Conservation (phyloP, 2,888 invertebrate genomes). For the Chloromyia formosa region DNA sequence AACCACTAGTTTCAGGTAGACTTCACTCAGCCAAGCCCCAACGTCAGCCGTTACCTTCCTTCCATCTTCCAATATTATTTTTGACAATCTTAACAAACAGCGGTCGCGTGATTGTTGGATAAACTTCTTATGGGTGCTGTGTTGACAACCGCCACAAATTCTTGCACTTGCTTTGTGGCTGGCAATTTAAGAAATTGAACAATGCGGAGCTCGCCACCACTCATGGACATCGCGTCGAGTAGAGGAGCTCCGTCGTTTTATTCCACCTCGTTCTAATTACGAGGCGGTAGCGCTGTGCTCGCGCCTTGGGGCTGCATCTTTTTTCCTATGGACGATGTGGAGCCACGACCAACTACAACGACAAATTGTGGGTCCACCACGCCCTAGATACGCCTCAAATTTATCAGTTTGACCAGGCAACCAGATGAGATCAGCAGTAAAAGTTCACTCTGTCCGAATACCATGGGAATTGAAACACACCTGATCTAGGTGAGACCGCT, state of each 20-base stretch:
- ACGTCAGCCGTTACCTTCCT: no score
- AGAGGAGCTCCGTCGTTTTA: no score
- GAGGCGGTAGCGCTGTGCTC: background rate
- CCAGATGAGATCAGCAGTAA: conserved; percentile 52
- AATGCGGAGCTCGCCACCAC: background rate
- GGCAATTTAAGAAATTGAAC: no score
- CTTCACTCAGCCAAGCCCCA: no score
- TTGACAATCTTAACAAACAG: no score
- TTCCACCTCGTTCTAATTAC: background rate
- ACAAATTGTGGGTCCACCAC: conserved; percentile 58
- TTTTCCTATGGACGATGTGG: background rate
- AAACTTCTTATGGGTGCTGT: no score
- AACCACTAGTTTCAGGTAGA: no score
- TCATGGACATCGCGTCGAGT: background rate
- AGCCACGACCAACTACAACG: background rate
- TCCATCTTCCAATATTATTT: no score
- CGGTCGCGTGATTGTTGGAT: no score
- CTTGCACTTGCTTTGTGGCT: no score
- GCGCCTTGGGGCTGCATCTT: background rate
- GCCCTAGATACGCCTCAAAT: conserved; percentile 66
- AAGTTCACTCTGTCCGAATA: conserved; percentile 18
- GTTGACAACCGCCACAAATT: no score
- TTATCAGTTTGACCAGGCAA: conserved; percentile 62
- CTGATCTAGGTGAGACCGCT: background rate
- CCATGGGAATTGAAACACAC: background rate